Conservation (phyloP, 1,140 invertebrate genomes). For the Zaprionus gabonicus region DNA sequence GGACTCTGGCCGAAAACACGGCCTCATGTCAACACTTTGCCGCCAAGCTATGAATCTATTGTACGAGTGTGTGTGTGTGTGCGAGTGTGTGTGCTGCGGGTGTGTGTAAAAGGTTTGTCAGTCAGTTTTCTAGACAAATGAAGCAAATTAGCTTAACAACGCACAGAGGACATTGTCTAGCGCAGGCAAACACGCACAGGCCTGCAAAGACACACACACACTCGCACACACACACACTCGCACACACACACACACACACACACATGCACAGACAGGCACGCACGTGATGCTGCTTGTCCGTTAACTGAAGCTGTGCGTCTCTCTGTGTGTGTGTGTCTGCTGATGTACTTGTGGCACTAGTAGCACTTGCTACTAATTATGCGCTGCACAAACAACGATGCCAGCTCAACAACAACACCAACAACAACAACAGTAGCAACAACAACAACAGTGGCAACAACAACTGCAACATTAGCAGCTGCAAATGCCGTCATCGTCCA, state of each 20-base stretch:
- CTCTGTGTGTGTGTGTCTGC: slow-evolving; percentile 17
- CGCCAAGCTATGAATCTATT: slow-evolving; percentile 43
- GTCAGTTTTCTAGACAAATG: slow-evolving; percentile 80
- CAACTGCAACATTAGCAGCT: slow-evolving; percentile 12
- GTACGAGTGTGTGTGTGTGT: background rate
- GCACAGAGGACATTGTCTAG: slow-evolving; percentile 71
- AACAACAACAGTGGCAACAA: background rate
- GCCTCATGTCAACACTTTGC: slow-evolving; percentile 70
- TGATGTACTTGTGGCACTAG: slow-evolving; percentile 55
- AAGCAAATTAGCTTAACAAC: slow-evolving; percentile 83
- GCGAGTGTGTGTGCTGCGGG: slow-evolving; percentile 13
- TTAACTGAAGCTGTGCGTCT: background rate
- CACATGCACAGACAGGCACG: slow-evolving; percentile 12
- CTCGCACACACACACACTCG: background rate
- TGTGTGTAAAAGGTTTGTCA: slow-evolving; percentile 44
- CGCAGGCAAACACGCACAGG: slow-evolving; percentile 26
- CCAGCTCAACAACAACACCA: slow-evolving; percentile 8
- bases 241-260: slow-evolving; percentile 18
- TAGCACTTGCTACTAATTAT: slow-evolving; percentile 72
- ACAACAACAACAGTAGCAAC: slow-evolving; percentile 6
- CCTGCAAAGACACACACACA: slow-evolving; percentile 13
- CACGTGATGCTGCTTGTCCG: slow-evolving; percentile 6
- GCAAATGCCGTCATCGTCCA: slow-evolving; percentile 1
- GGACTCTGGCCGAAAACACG: slow-evolving; percentile 59
- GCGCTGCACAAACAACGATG: slow-evolving; percentile 33